These are phyloP conservation scores for Papilio helenus DNA, from an alignment of 1,140 invertebrate genomes.

Conservation along the genomic window DNA sequence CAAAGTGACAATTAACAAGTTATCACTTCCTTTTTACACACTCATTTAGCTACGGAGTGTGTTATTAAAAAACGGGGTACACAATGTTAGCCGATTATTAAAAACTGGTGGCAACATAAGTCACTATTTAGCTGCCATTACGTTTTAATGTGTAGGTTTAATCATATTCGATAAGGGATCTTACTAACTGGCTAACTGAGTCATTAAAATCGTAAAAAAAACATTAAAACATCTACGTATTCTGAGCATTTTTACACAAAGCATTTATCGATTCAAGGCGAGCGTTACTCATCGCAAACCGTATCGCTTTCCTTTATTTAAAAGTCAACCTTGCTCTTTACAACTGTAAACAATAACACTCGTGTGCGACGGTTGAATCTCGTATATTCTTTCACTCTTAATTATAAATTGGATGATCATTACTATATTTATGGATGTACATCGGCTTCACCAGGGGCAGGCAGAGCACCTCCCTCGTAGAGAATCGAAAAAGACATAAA, in stretches of 20 bases:
- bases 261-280: conserved; percentile 43
- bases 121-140: not conserved
- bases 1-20: conserved; percentile 64
- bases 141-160: not conserved
- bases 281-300: conserved; percentile 41
- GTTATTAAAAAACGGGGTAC: conserved; percentile 30
- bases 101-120: not conserved
- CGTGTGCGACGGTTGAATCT: not conserved
- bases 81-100: not conserved
- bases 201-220: not conserved
- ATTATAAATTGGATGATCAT: not conserved
- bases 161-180: not conserved
- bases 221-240: not conserved
- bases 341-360: conserved; percentile 38
- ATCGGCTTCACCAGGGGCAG: too few relatives aligned
- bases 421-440: too few relatives aligned
- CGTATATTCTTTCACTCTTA: not conserved
- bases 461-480: too few relatives aligned
- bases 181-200: not conserved
- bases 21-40: conserved; percentile 56
- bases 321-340: conserved; percentile 42
- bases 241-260: conserved; percentile 37
- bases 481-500: too few relatives aligned
- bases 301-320: conserved; percentile 42
- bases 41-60: conserved; percentile 44